Evolutionary conservation across 92 coral and sea anemone species (phyloP).

Genomic region (Isaurus tuberculatus): DNA sequence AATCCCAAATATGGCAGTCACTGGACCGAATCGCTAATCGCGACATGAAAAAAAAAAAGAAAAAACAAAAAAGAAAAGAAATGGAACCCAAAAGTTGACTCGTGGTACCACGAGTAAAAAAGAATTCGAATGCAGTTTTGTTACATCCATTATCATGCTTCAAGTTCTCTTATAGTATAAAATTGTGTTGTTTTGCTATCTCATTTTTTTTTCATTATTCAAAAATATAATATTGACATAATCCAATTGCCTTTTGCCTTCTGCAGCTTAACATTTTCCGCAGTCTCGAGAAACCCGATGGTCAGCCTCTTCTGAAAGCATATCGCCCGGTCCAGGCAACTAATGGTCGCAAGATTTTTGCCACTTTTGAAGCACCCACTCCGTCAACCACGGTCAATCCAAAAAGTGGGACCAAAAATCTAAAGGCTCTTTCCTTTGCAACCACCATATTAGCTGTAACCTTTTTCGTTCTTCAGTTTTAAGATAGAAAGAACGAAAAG

Average conservation of each 20-base stretch:
- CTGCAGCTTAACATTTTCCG: slow-evolving; percentile 57
- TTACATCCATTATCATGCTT: too few species aligned
- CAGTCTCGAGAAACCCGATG: slow-evolving; percentile 30
- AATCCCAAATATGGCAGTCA: too few species aligned
- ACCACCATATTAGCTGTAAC: slow-evolving; percentile 3
- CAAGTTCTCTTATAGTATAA: too few species aligned
- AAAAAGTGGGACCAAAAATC: background rate
- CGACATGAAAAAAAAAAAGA: too few species aligned
- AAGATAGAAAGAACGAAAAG: background rate
- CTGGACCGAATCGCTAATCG: too few species aligned
- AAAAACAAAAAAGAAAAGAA: too few species aligned
- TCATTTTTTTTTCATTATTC: too few species aligned
- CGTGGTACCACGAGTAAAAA: too few species aligned
- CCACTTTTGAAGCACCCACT: slow-evolving; percentile 42
- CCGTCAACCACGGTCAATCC: background rate
- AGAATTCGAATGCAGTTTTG: too few species aligned
- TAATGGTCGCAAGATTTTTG: slow-evolving; percentile 64
- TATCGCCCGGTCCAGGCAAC: slow-evolving; percentile 69
- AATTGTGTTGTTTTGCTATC: too few species aligned
- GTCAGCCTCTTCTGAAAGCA: slow-evolving; percentile 44
- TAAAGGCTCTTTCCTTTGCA: background rate
- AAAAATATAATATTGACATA: too few species aligned
- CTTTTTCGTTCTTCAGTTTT: background rate
- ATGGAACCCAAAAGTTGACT: too few species aligned
- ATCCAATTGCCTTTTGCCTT: background rate